A percentile compares a stretch with the other conserved stretches of the same genome.
These are phyloP conservation scores for Lycodopsis pacificus DNA, from an alignment of 2,797 vertebrate genomes.

Conservation along the genomic window DNA sequence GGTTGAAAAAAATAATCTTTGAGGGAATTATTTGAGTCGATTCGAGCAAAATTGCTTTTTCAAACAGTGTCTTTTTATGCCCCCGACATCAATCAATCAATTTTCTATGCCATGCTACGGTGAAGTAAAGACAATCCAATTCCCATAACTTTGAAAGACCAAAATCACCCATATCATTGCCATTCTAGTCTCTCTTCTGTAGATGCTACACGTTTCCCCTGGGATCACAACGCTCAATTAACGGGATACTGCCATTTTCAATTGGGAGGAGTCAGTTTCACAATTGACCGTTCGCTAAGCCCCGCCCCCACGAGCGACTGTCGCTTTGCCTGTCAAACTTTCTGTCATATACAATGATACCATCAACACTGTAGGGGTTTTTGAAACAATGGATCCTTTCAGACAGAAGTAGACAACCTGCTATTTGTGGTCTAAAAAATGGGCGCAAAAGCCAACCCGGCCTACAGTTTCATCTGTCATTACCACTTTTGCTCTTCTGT, in stretches of 20 bases:
- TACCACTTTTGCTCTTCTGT: not conserved
- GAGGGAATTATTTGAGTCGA: constrained; percentile 34
- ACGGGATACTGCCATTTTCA: constrained; percentile 27
- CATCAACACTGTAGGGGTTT: not conserved
- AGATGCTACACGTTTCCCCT: constrained; percentile 38
- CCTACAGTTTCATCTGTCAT: not conserved
- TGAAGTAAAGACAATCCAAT: constrained; percentile 82
- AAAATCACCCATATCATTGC: constrained; percentile 59
- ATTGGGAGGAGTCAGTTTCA: constrained; percentile 35
- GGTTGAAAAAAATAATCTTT: constrained; percentile 36
- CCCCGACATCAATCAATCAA: constrained; percentile 69
- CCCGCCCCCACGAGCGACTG: not conserved
- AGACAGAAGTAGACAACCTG: not conserved
- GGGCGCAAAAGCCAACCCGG: not conserved
- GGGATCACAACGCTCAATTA: constrained; percentile 44
- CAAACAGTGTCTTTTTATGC: constrained; percentile 59
- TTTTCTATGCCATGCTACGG: constrained; percentile 73
- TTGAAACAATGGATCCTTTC: not conserved
- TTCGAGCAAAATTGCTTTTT: constrained; percentile 49
- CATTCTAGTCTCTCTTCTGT: constrained; percentile 34
- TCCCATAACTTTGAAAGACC: constrained; percentile 71
- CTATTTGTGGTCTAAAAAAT: not conserved
- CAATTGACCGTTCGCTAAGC: constrained; percentile 28
- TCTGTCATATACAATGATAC: not conserved
- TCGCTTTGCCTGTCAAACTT: constrained; percentile 12